Percentiles rank a stretch among this genome's conserved stretches.
Conservation (phyloP, 2,888 invertebrate genomes). For the Euclidia mi region DNA sequence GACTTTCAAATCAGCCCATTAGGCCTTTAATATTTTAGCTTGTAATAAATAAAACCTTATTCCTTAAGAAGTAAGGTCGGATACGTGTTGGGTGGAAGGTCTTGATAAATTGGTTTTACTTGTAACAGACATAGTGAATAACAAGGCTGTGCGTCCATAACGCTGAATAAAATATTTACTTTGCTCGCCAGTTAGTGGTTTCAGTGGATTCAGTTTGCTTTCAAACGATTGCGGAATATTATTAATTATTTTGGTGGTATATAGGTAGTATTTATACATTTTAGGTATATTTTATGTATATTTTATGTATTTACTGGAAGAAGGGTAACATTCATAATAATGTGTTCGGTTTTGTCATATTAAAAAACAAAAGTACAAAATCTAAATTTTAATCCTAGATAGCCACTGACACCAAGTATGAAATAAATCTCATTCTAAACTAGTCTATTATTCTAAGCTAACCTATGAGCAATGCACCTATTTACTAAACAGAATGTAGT, state of each 20-base stretch:
- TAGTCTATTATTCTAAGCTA: too few species aligned
- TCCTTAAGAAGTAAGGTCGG: conserved; percentile 1
- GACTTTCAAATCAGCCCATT: conserved; percentile 36
- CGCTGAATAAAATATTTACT: conserved; percentile 4
- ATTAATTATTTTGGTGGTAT: too few species aligned
- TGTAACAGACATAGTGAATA: conserved; percentile 19
- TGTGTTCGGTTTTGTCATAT: too few species aligned
- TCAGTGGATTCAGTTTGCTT: not conserved
- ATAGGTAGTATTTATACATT: too few species aligned
- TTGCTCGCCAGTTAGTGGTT: not conserved
- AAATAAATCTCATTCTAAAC: too few species aligned
- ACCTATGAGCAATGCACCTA: not conserved
- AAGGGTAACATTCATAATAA: too few species aligned
- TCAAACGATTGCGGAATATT: not conserved
- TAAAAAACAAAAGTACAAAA: too few species aligned
- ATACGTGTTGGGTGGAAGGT: conserved; percentile 2
- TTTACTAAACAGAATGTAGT: not conserved
- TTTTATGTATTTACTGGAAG: too few species aligned
- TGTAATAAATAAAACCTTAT: conserved; percentile 10
- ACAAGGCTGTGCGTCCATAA: conserved; percentile 8
- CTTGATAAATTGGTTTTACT: conserved; percentile 15
- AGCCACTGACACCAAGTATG: too few species aligned
- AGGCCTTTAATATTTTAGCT: conserved; percentile 15
- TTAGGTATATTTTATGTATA: too few species aligned
- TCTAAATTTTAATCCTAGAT: too few species aligned